Evolutionary conservation across 2,888 invertebrate species (phyloP).

Genomic region (Theretra japonica): DNA sequence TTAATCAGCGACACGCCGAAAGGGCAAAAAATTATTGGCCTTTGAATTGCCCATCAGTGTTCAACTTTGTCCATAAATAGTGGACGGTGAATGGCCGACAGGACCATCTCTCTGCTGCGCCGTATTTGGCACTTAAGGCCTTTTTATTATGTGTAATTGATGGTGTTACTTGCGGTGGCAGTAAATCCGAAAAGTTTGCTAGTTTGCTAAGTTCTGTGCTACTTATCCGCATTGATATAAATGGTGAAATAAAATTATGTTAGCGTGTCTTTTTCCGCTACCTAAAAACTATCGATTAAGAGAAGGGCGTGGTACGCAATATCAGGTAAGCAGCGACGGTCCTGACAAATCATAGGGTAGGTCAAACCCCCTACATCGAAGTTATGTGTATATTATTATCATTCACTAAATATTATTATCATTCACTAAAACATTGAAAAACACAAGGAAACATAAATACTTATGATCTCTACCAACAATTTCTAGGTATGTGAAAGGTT

Average conservation of each 20-base stretch:
- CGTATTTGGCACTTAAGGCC: conserved; percentile 9
- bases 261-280: too few relatives aligned
- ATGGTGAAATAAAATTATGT: background rate
- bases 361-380: too few relatives aligned
- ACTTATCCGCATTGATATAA: background rate
- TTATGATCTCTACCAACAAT: too few relatives aligned
- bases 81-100: conserved; percentile 25
- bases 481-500: too few relatives aligned
- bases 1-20: conserved; percentile 28
- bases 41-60: conserved; percentile 27
- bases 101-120: conserved; percentile 12
- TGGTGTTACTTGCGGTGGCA: background rate
- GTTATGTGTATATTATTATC: too few relatives aligned
- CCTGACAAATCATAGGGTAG: too few relatives aligned
- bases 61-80: conserved; percentile 33
- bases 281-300: too few relatives aligned
- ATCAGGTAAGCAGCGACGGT: too few relatives aligned
- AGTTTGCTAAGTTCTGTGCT: background rate
- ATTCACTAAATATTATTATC: too few relatives aligned
- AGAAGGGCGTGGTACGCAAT: too few relatives aligned
- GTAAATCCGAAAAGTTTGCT: background rate
- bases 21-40: conserved; percentile 30
- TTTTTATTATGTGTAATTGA: conserved; percentile 4
- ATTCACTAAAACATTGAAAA: too few relatives aligned
- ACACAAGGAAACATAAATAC: too few relatives aligned